Evolutionary conservation across 2,797 vertebrate genomes (phyloP).

Genomic region (Gastrophryne carolinensis): DNA sequence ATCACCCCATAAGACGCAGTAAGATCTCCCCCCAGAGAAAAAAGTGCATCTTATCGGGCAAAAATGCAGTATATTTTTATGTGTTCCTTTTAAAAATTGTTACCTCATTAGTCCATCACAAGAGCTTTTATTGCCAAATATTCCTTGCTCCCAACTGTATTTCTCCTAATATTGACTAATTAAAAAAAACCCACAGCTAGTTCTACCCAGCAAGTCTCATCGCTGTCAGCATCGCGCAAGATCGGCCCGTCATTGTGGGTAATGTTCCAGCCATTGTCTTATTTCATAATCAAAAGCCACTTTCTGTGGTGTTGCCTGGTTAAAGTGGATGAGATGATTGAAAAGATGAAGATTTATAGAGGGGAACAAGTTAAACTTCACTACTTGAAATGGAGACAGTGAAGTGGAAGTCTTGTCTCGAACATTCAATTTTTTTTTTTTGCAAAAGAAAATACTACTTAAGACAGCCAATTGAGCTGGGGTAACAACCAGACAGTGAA

Average conservation of each 20-base stretch:
- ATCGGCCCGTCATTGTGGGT: neutral
- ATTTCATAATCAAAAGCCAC: constrained; percentile 13
- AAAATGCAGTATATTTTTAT: no score
- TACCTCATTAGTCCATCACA: neutral
- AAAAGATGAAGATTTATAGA: constrained; percentile 11
- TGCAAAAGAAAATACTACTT: constrained; percentile 32
- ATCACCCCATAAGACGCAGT: no score
- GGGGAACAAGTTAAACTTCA: constrained; percentile 34
- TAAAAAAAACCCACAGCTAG: neutral
- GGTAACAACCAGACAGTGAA: constrained; percentile 34
- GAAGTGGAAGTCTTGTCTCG: constrained; percentile 28
- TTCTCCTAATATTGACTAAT: neutral
- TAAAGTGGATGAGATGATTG: constrained; percentile 30
- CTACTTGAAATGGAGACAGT: constrained; percentile 39
- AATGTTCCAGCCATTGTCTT: neutral
- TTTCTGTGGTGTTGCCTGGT: neutral
- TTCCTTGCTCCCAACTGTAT: neutral
- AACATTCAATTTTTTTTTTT: constrained; percentile 32
- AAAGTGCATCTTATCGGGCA: no score
- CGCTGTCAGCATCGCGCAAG: neutral
- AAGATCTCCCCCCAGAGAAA: no score
- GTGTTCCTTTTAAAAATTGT: neutral
- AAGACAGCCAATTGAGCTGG: constrained; percentile 10
- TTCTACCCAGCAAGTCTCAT: neutral
- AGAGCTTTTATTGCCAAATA: neutral